These are phyloP conservation scores for Centroberyx gerrardi DNA, from an alignment of 2,797 vertebrate genomes.

Conservation along the genomic window DNA sequence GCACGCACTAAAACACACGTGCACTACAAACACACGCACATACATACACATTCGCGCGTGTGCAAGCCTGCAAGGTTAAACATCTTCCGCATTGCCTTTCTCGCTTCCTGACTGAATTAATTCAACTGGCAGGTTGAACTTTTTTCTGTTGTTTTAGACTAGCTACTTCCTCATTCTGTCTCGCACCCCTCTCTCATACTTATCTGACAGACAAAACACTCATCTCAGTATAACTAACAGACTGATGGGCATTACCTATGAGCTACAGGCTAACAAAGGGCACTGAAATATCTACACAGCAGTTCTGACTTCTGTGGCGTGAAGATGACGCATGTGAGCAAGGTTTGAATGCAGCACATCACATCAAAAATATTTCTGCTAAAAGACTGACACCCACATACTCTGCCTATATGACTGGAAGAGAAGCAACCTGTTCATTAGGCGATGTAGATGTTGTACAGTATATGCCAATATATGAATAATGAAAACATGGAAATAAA, in stretches of 20 bases:
- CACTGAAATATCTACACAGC: background rate
- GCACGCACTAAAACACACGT: slow-evolving; percentile 24
- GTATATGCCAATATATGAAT: too few species aligned
- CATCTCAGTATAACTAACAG: background rate
- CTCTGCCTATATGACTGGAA: background rate
- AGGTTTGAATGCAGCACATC: background rate
- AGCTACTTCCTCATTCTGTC: slow-evolving; percentile 57
- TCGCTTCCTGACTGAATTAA: slow-evolving; percentile 72
- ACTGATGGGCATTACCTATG: background rate
- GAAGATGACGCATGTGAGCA: background rate
- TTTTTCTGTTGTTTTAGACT: slow-evolving; percentile 18
- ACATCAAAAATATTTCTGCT: background rate
- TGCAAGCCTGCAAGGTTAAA: slow-evolving; percentile 17
- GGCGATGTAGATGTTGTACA: too few species aligned
- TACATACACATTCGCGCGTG: background rate
- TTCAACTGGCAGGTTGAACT: slow-evolving; percentile 35
- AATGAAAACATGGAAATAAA: too few species aligned
- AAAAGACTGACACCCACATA: background rate
- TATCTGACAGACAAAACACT: background rate
- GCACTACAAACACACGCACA: too few species aligned
- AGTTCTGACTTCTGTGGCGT: background rate
- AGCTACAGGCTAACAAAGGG: background rate
- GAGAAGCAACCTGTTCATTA: too few species aligned
- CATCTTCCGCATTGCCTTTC: slow-evolving; percentile 79
- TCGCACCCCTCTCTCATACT: background rate